These are phyloP conservation scores for Hypomecis punctinalis DNA, from an alignment of 2,888 invertebrate species.

Conservation along the genomic window DNA sequence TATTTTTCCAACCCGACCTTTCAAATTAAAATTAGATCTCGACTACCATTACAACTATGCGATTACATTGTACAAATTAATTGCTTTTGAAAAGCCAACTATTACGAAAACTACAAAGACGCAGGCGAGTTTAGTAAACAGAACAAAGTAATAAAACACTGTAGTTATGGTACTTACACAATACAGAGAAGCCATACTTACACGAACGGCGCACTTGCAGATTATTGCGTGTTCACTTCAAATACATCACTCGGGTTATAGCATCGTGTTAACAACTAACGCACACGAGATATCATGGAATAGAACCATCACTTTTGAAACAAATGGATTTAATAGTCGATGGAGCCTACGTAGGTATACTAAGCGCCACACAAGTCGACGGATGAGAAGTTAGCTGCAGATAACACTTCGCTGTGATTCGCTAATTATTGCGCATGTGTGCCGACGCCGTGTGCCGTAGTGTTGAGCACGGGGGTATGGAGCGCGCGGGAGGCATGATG, in stretches of 20 bases:
- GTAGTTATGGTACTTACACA: conserved; percentile 53
- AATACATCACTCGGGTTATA: conserved; percentile 47
- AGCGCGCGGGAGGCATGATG: no score
- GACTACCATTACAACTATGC: neutral
- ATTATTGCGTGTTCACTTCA: conserved; percentile 52
- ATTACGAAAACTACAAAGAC: conserved; percentile 22
- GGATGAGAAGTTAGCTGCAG: no score
- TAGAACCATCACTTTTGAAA: no score
- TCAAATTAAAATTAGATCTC: no score
- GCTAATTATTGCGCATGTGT: no score
- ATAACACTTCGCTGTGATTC: no score
- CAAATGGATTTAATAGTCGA: no score
- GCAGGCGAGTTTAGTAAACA: conserved; percentile 31
- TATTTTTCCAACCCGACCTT: no score
- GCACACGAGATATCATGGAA: neutral
- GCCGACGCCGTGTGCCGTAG: no score
- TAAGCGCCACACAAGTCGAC: no score
- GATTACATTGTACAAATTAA: conserved; percentile 4
- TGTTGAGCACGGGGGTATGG: no score
- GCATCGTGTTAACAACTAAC: conserved; percentile 1
- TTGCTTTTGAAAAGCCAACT: conserved; percentile 11
- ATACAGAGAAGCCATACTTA: conserved; percentile 62
- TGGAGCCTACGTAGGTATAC: no score
- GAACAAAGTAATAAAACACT: conserved; percentile 18
- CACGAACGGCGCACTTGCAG: conserved; percentile 49